Evolutionary conservation across 2,888 invertebrate genomes (phyloP).

Genomic region (Aphodius sticticus): DNA sequence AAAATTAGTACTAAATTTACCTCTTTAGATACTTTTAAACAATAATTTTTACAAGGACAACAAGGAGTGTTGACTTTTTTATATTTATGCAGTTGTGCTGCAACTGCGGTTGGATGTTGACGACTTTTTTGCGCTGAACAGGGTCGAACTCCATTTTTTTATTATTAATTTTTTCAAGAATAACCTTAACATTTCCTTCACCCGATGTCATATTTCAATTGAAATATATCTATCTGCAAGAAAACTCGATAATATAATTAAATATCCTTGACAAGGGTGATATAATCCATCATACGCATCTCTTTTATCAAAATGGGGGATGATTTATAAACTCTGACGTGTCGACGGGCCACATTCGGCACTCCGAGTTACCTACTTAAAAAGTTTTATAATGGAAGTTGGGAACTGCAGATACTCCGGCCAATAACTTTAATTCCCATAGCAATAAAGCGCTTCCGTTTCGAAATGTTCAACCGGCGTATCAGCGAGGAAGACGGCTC

Average conservation of each 20-base stretch:
- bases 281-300: neutral
- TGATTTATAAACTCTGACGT: conserved; percentile 17
- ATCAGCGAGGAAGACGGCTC: neutral
- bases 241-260: neutral
- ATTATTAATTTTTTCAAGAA: no score
- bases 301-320: neutral
- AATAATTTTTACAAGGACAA: no score
- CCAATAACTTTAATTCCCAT: conserved; percentile 21
- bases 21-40: neutral
- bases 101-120: no score
- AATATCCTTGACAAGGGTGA: neutral
- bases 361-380: neutral
- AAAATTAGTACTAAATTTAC: neutral
- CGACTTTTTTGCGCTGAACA: no score
- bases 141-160: no score
- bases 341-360: neutral
- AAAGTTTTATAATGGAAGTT: conserved; percentile 21
- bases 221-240: neutral
- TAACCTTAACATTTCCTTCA: no score
- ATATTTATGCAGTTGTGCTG: no score
- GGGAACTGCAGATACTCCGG: conserved; percentile 14
- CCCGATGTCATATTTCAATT: no score
- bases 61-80: no score
- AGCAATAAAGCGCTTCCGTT: conserved; percentile 21
- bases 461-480: neutral